phyloP scores from a whole-genome alignment of 1,140 invertebrate species.

The Aphelenchoides besseyi region DNA sequence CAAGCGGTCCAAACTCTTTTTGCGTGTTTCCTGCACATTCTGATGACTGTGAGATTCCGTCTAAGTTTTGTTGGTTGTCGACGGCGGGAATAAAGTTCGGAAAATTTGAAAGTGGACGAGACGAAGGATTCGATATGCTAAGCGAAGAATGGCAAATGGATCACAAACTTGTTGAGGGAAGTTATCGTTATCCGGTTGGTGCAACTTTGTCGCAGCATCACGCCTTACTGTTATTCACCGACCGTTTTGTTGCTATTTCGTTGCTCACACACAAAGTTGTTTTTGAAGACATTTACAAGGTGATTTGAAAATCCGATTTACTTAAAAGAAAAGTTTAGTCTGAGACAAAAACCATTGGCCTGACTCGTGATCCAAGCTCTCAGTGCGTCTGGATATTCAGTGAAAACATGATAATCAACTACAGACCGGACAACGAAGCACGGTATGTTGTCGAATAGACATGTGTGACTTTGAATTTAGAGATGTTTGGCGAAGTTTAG shows the following conservation, averaged over 20 bases:
- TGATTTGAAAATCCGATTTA: constrained; percentile 21
- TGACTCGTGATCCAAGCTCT: constrained; percentile 38
- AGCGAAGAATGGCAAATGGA: constrained; percentile 16
- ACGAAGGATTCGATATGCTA: constrained; percentile 34
- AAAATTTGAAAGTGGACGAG: constrained; percentile 18
- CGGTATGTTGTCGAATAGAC: constrained; percentile 17
- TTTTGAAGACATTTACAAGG: constrained; percentile 40
- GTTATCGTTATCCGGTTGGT: constrained; percentile 34
- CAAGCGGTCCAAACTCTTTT: constrained; percentile 28
- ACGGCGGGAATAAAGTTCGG: constrained; percentile 32
- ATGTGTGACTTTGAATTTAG: constrained; percentile 23
- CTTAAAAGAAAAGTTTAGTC: constrained; percentile 12
- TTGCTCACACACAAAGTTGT: constrained; percentile 32
- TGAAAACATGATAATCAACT: constrained; percentile 35
- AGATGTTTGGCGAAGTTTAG: constrained; percentile 40
- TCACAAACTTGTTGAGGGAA: constrained; percentile 37
- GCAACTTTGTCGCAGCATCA: constrained; percentile 44
- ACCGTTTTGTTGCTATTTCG: constrained; percentile 38
- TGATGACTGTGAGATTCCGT: constrained; percentile 20
- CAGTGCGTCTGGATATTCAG: constrained; percentile 43
- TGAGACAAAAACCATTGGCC: constrained; percentile 34
- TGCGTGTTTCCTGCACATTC: constrained; percentile 23
- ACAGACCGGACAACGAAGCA: constrained; percentile 39
- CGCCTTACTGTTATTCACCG: constrained; percentile 29
- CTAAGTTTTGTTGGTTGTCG: constrained; percentile 33